Conservation (phyloP, 2,888 invertebrate species). For the Acrocera orbiculus region DNA sequence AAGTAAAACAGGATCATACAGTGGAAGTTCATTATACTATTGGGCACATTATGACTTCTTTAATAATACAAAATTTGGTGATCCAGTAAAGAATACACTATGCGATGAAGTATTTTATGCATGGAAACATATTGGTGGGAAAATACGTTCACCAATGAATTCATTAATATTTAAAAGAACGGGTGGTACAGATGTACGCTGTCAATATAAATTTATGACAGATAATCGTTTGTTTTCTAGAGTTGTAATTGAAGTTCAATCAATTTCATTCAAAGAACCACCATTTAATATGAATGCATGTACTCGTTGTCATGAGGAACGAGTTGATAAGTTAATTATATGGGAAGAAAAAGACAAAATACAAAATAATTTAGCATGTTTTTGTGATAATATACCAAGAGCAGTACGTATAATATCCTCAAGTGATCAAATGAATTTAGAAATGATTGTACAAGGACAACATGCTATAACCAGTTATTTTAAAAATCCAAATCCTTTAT, state of each 20-base stretch:
- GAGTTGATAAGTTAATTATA: slow-evolving; percentile 65
- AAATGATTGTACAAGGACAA: slow-evolving; percentile 65
- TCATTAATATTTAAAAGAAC: slow-evolving; percentile 71
- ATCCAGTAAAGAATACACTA: slow-evolving; percentile 58
- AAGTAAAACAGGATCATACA: slow-evolving; percentile 82
- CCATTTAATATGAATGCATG: slow-evolving; percentile 65
- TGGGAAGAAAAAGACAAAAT: slow-evolving; percentile 56
- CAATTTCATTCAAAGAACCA: slow-evolving; percentile 70
- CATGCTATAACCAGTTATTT: slow-evolving; percentile 78
- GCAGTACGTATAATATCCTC: slow-evolving; percentile 55
- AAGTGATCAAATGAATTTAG: slow-evolving; percentile 63
- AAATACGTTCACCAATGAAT: slow-evolving; percentile 66
- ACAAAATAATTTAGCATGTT: slow-evolving; percentile 51
- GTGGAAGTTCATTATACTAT: slow-evolving; percentile 84
- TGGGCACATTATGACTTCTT: slow-evolving; percentile 92
- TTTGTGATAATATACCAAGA: slow-evolving; percentile 46
- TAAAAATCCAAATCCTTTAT: slow-evolving; percentile 66
- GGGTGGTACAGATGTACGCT: slow-evolving; percentile 57
- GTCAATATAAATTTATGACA: slow-evolving; percentile 68
- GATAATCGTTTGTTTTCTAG: slow-evolving; percentile 65
- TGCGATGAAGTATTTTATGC: slow-evolving; percentile 80
- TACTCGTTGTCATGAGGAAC: slow-evolving; percentile 70
- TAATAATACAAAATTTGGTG: slow-evolving; percentile 74
- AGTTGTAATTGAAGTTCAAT: slow-evolving; percentile 54
- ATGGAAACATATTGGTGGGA: slow-evolving; percentile 61